Conservation (phyloP, 2,888 invertebrate species). For the Sympetrum striolatum region DNA sequence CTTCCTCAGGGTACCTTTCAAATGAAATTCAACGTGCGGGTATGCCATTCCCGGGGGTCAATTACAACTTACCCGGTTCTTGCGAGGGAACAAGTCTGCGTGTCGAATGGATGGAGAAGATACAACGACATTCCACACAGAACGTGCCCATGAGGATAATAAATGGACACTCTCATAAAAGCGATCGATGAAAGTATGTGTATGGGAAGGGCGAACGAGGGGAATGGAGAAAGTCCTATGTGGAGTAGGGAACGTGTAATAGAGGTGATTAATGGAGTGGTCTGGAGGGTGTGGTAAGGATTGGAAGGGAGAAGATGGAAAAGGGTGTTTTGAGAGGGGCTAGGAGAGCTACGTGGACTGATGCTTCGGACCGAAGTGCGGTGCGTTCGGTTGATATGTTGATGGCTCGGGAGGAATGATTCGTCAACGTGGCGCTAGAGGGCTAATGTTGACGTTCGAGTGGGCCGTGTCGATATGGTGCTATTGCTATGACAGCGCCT, state of each 20-base stretch:
- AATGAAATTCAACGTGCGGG: no score
- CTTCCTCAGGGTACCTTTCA: no score
- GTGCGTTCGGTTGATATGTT: not conserved
- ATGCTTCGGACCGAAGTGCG: not conserved
- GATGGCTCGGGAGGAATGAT: not conserved
- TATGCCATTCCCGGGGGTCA: no score
- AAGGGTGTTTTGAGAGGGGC: not conserved
- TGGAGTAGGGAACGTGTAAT: conserved; percentile 37
- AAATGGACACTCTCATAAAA: not conserved
- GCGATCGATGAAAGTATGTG: not conserved
- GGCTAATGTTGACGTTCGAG: not conserved
- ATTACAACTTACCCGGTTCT: no score
- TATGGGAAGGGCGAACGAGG: not conserved
- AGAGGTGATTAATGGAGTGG: conserved; percentile 41
- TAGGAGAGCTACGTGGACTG: not conserved
- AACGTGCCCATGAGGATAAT: not conserved
- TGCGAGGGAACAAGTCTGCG: no score
- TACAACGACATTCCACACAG: no score
- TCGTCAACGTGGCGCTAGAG: not conserved
- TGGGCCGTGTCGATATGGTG: not conserved
- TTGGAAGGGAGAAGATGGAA: not conserved
- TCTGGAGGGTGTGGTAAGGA: conserved; percentile 29
- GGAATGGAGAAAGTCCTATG: not conserved
- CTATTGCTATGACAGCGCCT: not conserved
- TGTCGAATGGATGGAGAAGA: no score